Base-by-base conservation (phyloP, 2,888 invertebrate species). In the Hofmannophila pseudospretella region DNA sequence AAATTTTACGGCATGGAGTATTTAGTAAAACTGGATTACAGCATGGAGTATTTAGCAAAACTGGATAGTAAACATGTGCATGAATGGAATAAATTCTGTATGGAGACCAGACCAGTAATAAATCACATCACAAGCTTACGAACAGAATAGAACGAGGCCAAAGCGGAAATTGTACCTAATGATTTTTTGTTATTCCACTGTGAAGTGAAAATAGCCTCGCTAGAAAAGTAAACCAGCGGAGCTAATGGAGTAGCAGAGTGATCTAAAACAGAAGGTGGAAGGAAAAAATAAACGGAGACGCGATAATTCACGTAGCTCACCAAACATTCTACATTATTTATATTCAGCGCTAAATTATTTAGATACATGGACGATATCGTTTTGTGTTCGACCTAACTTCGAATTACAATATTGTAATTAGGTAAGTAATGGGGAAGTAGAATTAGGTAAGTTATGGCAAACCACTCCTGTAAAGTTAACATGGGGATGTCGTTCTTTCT, bases 211-310 rank as follows among this genome's bases (percentile, higher is more conserved):
- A 41, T 37, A 37, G 34, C 26, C 10, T n/a, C 33, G 38, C 36
- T 38, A 31, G 32, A 36, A 67, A 76, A 71, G 61, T 70, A 75
- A 76, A 74, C 67, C 65, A 58, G 63, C 60, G 48, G 14, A 49
- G 88, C 79, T 72, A 90, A 90, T 69, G 89, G 88, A 72, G 79
- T 85, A 38, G 80, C 64, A 34, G 88, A 89, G 51, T 89, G 89
- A 73, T 84, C 58, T 39, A 79, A 82, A 75, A 79, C 88, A 67
- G 86, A 77, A 58, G 87, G 66, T 46, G 84, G 67, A 53, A 38
- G 53, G 46, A 58, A 67, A 74, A 74, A 79, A 78, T 72, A 77
- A 69, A 69, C 63, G 35, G 38, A 39, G 32, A 39, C 37, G 49
- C 46, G 48, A 57, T 62, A 54, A 53, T 49, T 58, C 47, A 47